Percentiles rank a stretch among this genome's conserved stretches.
These are phyloP conservation scores for Drosophila trichaetosa DNA, from an alignment of 2,888 invertebrate genomes.

Conservation along the genomic window DNA sequence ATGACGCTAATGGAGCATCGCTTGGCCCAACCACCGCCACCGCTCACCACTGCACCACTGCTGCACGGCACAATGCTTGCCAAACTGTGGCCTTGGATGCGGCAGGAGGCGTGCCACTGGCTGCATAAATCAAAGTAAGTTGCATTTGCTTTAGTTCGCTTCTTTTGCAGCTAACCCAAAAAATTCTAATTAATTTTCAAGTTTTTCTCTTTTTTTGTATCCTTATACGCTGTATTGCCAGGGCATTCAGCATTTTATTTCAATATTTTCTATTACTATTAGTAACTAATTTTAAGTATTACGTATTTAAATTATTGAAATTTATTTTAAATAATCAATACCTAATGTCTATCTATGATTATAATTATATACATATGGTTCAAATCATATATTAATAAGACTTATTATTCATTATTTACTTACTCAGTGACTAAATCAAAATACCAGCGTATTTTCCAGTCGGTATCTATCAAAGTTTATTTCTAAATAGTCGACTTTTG, in stretches of 20 bases:
- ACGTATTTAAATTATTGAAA: neutral
- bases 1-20: slow-evolving; percentile 71
- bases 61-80: slow-evolving; percentile 46
- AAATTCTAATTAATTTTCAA: slow-evolving; percentile 43
- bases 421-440: neutral
- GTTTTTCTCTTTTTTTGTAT: neutral
- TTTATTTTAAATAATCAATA: neutral
- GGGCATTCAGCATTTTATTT: neutral
- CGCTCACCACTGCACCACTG: slow-evolving; percentile 7
- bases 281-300: neutral
- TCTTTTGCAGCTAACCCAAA: neutral
- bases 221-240: neutral
- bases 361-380: neutral
- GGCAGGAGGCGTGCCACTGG: slow-evolving; percentile 59
- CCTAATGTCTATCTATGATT: neutral
- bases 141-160: slow-evolving; percentile 14
- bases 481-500: neutral
- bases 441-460: neutral
- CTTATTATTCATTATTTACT: neutral
- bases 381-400: neutral
- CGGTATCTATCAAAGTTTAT: neutral
- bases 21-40: slow-evolving; percentile 41
- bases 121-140: slow-evolving; percentile 77
- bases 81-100: slow-evolving; percentile 58
- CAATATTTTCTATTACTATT: too few relatives aligned